These are phyloP conservation scores for Cloeon dipterum DNA, from an alignment of 2,888 invertebrate genomes.

Conservation along the genomic window DNA sequence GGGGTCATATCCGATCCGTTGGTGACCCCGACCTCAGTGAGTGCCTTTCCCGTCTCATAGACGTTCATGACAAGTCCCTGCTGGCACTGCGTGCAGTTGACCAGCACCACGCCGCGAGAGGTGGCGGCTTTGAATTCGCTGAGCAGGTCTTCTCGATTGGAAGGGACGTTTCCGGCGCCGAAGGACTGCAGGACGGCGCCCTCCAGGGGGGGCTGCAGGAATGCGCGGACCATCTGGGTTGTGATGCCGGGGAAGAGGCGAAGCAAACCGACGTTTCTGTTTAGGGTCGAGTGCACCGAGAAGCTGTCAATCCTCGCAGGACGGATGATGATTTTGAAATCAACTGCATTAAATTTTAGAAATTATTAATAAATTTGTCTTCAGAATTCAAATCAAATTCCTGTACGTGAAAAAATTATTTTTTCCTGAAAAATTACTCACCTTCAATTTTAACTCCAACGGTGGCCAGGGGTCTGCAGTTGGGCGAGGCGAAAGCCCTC, in stretches of 20 bases:
- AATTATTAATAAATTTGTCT: background rate
- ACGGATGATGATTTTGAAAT: conserved; percentile 36
- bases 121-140: conserved; percentile 45
- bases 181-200: conserved; percentile 82
- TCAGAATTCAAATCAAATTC: too few relatives aligned
- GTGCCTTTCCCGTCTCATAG: conserved; percentile 64
- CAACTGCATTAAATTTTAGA: conserved; percentile 22
- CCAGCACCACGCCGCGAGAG: conserved; percentile 54
- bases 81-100: conserved; percentile 81
- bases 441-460: conserved; percentile 61
- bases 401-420: too few relatives aligned
- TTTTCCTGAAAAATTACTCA: conserved; percentile 12
- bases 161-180: conserved; percentile 83
- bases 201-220: conserved; percentile 42
- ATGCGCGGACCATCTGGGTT: conserved; percentile 33
- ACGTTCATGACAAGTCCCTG: conserved; percentile 52
- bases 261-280: conserved; percentile 64
- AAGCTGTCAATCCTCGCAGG: conserved; percentile 38
- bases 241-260: conserved; percentile 85
- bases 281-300: conserved; percentile 44
- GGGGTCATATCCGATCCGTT: conserved; percentile 78
- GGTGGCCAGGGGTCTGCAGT: conserved; percentile 56
- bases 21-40: conserved; percentile 46
- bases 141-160: conserved; percentile 56
- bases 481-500: conserved; percentile 71